Conservation (phyloP, 1,140 invertebrate species). For the Camponotus vicinus region DNA sequence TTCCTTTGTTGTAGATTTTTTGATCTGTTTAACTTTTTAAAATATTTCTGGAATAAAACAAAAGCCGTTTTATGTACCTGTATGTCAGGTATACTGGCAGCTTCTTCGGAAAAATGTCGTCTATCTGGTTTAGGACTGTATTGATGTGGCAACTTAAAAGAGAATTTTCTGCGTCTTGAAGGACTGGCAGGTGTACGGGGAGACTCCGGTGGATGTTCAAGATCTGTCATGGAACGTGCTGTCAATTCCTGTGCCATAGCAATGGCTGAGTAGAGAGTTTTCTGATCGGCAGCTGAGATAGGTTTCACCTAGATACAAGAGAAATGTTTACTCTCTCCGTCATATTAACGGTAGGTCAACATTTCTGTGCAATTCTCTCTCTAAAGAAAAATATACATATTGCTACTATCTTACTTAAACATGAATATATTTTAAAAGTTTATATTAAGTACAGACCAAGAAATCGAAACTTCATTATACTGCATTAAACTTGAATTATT, state of each 20-base stretch:
- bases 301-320: slow-evolving; percentile 91
- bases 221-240: slow-evolving; percentile 94
- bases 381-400: neutral
- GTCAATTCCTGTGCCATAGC: slow-evolving; percentile 97
- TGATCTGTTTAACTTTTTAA: slow-evolving; percentile 38
- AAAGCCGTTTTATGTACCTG: slow-evolving; percentile 89
- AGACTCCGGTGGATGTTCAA: slow-evolving; percentile 89
- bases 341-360: slow-evolving; percentile 11
- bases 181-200: slow-evolving; percentile 91
- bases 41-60: slow-evolving; percentile 61
- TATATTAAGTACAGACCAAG: neutral
- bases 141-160: slow-evolving; percentile 92
- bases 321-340: slow-evolving; percentile 67
- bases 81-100: slow-evolving; percentile 95
- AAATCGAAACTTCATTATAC: neutral
- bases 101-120: slow-evolving; percentile 95
- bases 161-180: slow-evolving; percentile 94
- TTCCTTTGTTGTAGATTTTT: slow-evolving; percentile 51
- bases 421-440: slow-evolving; percentile 6
- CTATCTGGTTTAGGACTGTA: slow-evolving; percentile 89
- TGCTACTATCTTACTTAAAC: neutral
- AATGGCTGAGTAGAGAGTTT: slow-evolving; percentile 97
- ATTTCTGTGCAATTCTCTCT: slow-evolving; percentile 14
- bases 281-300: slow-evolving; percentile 97
- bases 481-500: neutral